Evolutionary conservation across 2,113 vertebrate species (phyloP).

Genomic region (Ploceus nigricollis): DNA sequence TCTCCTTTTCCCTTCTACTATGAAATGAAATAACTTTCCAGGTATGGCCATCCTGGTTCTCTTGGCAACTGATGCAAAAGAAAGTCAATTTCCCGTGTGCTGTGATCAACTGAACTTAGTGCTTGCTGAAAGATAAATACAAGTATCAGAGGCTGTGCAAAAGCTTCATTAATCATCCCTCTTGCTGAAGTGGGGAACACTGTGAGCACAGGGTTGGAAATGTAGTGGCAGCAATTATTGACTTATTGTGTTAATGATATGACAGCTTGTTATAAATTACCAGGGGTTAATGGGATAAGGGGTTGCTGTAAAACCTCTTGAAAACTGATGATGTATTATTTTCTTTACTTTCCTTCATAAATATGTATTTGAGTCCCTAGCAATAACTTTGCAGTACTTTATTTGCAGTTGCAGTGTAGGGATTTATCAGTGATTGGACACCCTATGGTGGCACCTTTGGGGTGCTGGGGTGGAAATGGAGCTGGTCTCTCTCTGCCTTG

Average conservation of each 20-base stretch:
- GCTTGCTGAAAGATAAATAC: not conserved
- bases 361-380: slow-evolving; percentile 19
- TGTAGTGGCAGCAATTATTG: slow-evolving; percentile 51
- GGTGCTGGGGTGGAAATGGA: not conserved
- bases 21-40: not conserved
- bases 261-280: slow-evolving; percentile 52
- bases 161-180: slow-evolving; percentile 11
- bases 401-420: not conserved
- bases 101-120: not conserved
- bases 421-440: rapidly evolving
- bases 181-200: not conserved
- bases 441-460: not conserved
- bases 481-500: not conserved
- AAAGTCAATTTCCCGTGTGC: not conserved
- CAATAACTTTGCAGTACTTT: not conserved
- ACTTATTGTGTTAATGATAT: slow-evolving; percentile 56
- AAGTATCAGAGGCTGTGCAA: not conserved
- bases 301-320: slow-evolving; percentile 24
- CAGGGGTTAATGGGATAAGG: slow-evolving; percentile 59
- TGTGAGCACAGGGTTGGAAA: not conserved
- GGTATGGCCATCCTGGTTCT: not conserved
- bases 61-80: not conserved
- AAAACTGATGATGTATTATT: slow-evolving; percentile 27
- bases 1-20: not conserved
- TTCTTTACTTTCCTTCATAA: slow-evolving; percentile 30